Evolutionary conservation across 2,888 invertebrate genomes (phyloP).

Genomic region (Frankliniella intonsa): DNA sequence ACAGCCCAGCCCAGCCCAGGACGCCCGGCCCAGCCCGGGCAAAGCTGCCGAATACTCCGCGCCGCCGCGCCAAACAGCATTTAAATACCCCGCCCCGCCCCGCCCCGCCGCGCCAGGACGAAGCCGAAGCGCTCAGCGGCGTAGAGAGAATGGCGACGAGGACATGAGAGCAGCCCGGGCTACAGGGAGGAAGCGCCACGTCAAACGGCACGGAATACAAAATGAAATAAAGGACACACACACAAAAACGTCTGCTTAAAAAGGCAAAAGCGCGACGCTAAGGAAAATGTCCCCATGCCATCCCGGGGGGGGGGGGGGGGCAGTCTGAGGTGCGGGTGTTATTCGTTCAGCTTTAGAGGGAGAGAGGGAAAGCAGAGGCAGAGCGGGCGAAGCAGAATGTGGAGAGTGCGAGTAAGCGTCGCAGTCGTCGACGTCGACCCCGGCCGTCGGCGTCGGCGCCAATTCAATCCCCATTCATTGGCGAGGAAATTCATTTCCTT

Average conservation of each 20-base stretch:
- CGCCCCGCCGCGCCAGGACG: background rate
- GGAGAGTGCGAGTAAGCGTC: background rate
- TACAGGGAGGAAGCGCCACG: no score
- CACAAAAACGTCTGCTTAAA: no score
- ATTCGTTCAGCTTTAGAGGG: no score
- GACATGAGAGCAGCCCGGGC: no score
- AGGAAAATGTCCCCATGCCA: no score
- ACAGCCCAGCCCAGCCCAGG: background rate
- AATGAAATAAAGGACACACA: no score
- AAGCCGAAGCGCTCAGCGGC: background rate
- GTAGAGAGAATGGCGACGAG: no score
- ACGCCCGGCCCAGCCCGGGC: background rate
- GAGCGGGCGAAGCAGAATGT: no score
- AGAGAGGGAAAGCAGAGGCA: no score
- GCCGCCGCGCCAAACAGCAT: background rate
- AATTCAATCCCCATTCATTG: constrained; percentile 17
- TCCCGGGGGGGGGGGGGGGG: no score
- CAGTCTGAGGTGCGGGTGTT: no score
- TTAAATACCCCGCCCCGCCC: background rate
- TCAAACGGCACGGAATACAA: no score
- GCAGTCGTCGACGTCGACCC: background rate
- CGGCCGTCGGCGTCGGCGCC: background rate
- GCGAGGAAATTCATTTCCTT: background rate
- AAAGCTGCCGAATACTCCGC: background rate
- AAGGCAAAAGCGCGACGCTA: background rate